Percentiles rank a stretch among this genome's conserved stretches.
phyloP scores from a whole-genome alignment of 2,797 vertebrate species.

The Adrianichthys oophorus region DNA sequence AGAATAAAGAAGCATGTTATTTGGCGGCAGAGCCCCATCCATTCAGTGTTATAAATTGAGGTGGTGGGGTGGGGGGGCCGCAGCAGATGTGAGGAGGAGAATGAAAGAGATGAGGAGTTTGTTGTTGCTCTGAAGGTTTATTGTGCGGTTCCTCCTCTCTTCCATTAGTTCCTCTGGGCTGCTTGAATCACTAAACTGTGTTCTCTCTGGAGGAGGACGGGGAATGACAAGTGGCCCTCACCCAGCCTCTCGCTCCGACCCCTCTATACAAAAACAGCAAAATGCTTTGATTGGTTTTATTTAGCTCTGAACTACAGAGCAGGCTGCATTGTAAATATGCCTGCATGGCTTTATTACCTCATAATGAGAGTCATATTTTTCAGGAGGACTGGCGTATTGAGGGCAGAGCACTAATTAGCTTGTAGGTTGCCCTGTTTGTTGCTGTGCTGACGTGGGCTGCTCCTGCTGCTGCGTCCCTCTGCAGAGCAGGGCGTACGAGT shows the following conservation, averaged over 20 bases:
- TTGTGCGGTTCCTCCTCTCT: constrained; percentile 52
- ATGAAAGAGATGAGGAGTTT: constrained; percentile 40
- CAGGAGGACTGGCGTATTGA: constrained; percentile 43
- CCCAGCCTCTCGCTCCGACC: constrained; percentile 40
- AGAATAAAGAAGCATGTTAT: constrained; percentile 34
- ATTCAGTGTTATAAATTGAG: constrained; percentile 46
- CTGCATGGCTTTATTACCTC: constrained; percentile 58
- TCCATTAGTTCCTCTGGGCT: constrained; percentile 59
- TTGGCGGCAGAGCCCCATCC: constrained; percentile 25
- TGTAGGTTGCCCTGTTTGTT: constrained; percentile 38
- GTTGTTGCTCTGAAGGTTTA: constrained; percentile 54
- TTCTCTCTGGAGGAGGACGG: constrained; percentile 33
- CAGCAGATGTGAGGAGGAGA: constrained; percentile 29
- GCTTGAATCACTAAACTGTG: constrained; percentile 59
- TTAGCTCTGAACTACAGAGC: constrained; percentile 31
- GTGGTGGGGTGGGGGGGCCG: constrained; percentile 31
- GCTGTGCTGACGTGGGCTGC: constrained; percentile 49
- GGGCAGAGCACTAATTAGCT: constrained; percentile 60
- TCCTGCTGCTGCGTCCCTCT: constrained; percentile 17
- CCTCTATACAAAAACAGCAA: constrained; percentile 32
- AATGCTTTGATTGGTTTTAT: constrained; percentile 50
- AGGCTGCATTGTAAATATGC: constrained; percentile 58
- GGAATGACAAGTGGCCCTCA: constrained; percentile 57
- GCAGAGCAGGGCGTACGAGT: no score
- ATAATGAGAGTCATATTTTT: constrained; percentile 72